phyloP scores from a whole-genome alignment of 2,888 invertebrate genomes.

The Carabus problematicus region DNA sequence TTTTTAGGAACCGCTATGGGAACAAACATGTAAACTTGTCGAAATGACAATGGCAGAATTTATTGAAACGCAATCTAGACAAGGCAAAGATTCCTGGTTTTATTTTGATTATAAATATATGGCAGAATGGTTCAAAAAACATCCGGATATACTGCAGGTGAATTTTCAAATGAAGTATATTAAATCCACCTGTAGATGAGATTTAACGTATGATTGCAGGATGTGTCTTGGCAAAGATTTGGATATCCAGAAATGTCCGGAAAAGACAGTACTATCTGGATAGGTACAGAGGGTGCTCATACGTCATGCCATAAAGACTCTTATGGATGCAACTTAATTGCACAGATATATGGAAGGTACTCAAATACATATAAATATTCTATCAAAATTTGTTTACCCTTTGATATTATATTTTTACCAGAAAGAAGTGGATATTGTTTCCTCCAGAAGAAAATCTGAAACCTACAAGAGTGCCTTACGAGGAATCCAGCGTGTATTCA shows the following conservation, averaged over 20 bases:
- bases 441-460: slow-evolving; percentile 78
- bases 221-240: slow-evolving; percentile 71
- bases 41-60: slow-evolving; percentile 72
- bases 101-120: slow-evolving; percentile 89
- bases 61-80: slow-evolving; percentile 55
- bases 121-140: slow-evolving; percentile 69
- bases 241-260: slow-evolving; percentile 74
- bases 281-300: slow-evolving; percentile 85
- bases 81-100: slow-evolving; percentile 67
- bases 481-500: slow-evolving; percentile 95
- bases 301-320: slow-evolving; percentile 95
- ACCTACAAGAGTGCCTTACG: slow-evolving; percentile 90
- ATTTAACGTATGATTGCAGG: slow-evolving; percentile 51
- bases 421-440: slow-evolving; percentile 92
- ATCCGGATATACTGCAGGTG: slow-evolving; percentile 67
- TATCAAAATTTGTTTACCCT: slow-evolving; percentile 26
- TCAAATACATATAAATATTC: slow-evolving; percentile 18
- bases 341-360: slow-evolving; percentile 86
- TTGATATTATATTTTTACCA: slow-evolving; percentile 55
- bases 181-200: neutral
- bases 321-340: slow-evolving; percentile 92
- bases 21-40: slow-evolving; percentile 69
- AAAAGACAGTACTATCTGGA: slow-evolving; percentile 83
- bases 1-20: slow-evolving; percentile 77
- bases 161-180: too few species aligned